These are phyloP conservation scores for Triplophysa dalaica DNA, from an alignment of 2,113 vertebrate species.

Conservation along the genomic window DNA sequence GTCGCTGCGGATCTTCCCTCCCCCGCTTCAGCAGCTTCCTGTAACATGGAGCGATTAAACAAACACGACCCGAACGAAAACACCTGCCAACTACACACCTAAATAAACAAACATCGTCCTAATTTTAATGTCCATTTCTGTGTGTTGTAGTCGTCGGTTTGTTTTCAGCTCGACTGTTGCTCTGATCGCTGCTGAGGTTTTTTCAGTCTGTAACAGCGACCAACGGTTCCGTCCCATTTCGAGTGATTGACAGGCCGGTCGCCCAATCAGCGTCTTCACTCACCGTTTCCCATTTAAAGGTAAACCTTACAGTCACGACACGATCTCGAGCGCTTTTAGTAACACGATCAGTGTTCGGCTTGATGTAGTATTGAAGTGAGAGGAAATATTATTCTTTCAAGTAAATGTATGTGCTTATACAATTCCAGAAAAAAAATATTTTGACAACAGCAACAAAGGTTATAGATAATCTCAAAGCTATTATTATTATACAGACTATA, in stretches of 20 bases:
- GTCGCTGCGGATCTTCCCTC: constrained; percentile 22
- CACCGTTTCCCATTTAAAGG: constrained; percentile 17
- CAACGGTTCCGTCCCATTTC: not conserved
- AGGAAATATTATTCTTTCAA: too few relatives aligned
- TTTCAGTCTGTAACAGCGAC: not conserved
- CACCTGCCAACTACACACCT: not conserved
- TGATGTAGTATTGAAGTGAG: too few relatives aligned
- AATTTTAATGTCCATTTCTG: not conserved
- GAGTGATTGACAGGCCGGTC: not conserved
- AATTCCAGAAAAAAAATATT: too few relatives aligned
- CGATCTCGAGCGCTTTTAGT: not conserved
- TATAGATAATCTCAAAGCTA: too few relatives aligned
- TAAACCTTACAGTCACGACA: constrained; percentile 25
- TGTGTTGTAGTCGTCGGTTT: not conserved
- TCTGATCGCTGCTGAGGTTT: not conserved
- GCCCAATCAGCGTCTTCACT: not conserved
- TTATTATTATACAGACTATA: too few relatives aligned
- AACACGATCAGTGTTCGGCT: not conserved
- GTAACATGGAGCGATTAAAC: constrained; percentile 7
- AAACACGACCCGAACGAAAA: not conserved
- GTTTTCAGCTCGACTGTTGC: not conserved
- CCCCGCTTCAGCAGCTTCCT: constrained; percentile 29
- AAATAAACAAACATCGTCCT: not conserved
- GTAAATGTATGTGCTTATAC: too few relatives aligned
- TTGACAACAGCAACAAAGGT: too few relatives aligned